A percentile compares a stretch with the other conserved stretches of the same genome.
Conservation (phyloP, 2,888 invertebrate species). For the Peribatodes rhomboidaria region DNA sequence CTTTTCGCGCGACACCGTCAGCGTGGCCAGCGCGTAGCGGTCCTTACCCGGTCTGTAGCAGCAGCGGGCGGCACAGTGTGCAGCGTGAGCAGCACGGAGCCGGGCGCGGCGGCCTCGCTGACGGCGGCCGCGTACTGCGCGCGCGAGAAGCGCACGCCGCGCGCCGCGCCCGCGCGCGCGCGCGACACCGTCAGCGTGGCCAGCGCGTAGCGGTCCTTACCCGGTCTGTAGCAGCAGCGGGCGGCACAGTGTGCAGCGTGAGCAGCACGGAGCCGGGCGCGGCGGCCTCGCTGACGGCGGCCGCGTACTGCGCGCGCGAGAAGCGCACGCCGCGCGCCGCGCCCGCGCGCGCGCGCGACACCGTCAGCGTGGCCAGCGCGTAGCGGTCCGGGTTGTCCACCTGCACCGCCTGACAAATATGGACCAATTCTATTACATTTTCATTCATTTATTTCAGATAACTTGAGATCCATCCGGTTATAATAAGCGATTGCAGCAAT, state of each 20-base stretch:
- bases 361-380: conserved; percentile 93
- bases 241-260: conserved; percentile 88
- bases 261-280: conserved; percentile 91
- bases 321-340: conserved; percentile 89
- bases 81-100: conserved; percentile 90
- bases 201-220: conserved; percentile 92
- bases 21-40: conserved; percentile 94
- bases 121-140: conserved; percentile 90
- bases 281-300: conserved; percentile 91
- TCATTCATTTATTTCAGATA: too few relatives aligned
- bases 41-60: conserved; percentile 72
- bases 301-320: conserved; percentile 89
- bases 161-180: conserved; percentile 87
- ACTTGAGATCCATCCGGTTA: too few relatives aligned
- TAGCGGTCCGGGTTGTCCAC: conserved; percentile 95
- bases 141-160: conserved; percentile 89
- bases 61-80: conserved; percentile 81
- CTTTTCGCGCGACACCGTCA: conserved; percentile 90
- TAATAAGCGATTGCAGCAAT: too few relatives aligned
- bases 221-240: conserved; percentile 38
- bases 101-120: conserved; percentile 91
- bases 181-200: conserved; percentile 92
- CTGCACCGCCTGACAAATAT: conserved; percentile 88
- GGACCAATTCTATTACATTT: too few relatives aligned
- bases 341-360: conserved; percentile 88